phyloP scores from a whole-genome alignment of 2,888 invertebrate genomes.

The Pecten maximus region DNA sequence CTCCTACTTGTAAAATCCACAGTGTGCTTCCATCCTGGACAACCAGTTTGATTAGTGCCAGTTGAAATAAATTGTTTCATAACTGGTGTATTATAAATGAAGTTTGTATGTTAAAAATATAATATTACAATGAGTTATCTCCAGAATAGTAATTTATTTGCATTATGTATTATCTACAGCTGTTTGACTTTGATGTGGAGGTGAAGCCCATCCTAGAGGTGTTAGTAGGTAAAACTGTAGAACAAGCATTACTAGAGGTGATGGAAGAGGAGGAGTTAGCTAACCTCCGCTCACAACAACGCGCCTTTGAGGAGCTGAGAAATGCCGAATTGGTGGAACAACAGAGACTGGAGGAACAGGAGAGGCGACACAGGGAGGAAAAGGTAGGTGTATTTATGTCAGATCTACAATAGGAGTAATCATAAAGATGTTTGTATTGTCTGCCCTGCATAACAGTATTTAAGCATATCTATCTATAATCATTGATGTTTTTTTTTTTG shows the following conservation, averaged over 20 bases:
- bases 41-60: too few species aligned
- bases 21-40: too few species aligned
- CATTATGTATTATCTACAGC: slow-evolving; percentile 80
- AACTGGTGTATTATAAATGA: too few species aligned
- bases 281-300: slow-evolving; percentile 90
- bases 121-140: too few species aligned
- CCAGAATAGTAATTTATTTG: background rate
- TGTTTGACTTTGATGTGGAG: slow-evolving; percentile 96
- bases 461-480: background rate
- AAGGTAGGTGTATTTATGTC: slow-evolving; percentile 71
- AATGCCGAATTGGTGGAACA: slow-evolving; percentile 92
- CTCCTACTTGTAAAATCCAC: too few species aligned
- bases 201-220: slow-evolving; percentile 94
- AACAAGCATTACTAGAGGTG: slow-evolving; percentile 94
- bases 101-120: too few species aligned
- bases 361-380: slow-evolving; percentile 84
- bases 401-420: background rate
- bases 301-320: slow-evolving; percentile 88
- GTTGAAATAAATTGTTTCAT: too few species aligned
- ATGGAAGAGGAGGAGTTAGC: slow-evolving; percentile 96
- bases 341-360: slow-evolving; percentile 91
- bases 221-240: slow-evolving; percentile 93
- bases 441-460: background rate
- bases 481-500: background rate
- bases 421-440: background rate